A percentile compares a stretch with the other conserved stretches of the same genome.
Evolutionary conservation across 2,113 vertebrate species (phyloP).

Genomic region (Hiodon tergisus): DNA sequence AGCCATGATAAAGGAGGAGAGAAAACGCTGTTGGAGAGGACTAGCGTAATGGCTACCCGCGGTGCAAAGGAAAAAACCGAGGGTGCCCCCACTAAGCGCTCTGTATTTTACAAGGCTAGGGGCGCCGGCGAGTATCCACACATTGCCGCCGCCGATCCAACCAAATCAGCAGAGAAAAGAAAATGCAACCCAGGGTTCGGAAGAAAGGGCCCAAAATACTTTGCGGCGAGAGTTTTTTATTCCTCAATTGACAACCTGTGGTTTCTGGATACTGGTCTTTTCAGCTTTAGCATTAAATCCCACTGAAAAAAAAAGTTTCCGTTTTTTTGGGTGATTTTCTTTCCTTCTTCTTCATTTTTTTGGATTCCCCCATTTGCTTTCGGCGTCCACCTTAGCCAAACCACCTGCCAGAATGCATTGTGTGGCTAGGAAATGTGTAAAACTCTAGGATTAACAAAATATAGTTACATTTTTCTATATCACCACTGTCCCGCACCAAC

Average conservation of each 20-base stretch:
- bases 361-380: background rate
- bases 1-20: constrained; percentile 29
- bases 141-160: constrained; percentile 32
- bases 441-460: background rate
- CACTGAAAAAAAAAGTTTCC: constrained; percentile 40
- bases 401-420: constrained; percentile 64
- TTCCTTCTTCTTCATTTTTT: background rate
- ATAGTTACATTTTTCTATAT: background rate
- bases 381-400: constrained; percentile 36
- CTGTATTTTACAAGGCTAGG: constrained; percentile 47
- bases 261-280: constrained; percentile 78
- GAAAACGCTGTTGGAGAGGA: constrained; percentile 40
- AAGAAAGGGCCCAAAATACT: constrained; percentile 82
- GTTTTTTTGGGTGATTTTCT: constrained; percentile 20
- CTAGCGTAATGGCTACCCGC: constrained; percentile 63
- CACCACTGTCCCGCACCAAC: background rate
- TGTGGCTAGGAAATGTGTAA: constrained; percentile 34
- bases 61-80: constrained; percentile 47
- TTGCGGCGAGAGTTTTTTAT: constrained; percentile 70
- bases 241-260: constrained; percentile 78
- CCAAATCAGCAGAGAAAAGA: constrained; percentile 57
- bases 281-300: constrained; percentile 50
- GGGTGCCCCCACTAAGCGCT: constrained; percentile 51
- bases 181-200: constrained; percentile 75
- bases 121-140: constrained; percentile 32